Evolutionary conservation across 2,113 vertebrate species (phyloP), one percentile per base, ranked within the genome.

Genomic region (Elgaria multicarinata): DNA sequence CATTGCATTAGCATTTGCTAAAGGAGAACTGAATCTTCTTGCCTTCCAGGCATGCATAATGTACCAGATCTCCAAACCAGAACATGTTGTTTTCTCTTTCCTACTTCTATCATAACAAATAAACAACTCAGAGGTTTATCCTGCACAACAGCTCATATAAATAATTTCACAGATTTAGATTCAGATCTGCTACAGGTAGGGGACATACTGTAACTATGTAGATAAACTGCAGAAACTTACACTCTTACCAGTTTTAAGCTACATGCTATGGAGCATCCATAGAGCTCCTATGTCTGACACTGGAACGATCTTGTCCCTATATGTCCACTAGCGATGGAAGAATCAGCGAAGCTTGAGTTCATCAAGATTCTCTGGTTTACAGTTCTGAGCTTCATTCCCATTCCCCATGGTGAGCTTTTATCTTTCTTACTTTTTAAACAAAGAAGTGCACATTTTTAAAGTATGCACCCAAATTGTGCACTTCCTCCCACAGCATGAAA

Each of bases 131-230:
- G 26, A 82, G 50, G 12, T 58, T 83, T 44, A 39, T n/a, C 55
- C 42, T 46, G 58, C 44, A 66, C 28, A 36, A 81, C 50, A 81
- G 28, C 44, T 66, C 33, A 50, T 28, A 74, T 50, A 76, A 89
- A 89, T 89, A 83, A 76, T 66, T 89, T 39, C 53, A 74, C 53
- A 53, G 36, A 64, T 83, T 89, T 83, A 66, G 31, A 50, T 66
- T 28, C 83, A 24, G 76, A 83, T 83, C 31, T 50, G 20, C 55
- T 89, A 71, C 46, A 42, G 33, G 24, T 24, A 44, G 6, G 71
- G n/a, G 7, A 83, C 26, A 66, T n/a, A 2, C n/a, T 82, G 80
- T 42, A 83, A 14, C 22, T 76, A 50, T 83, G 24, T 7, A 66
- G 58, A 66, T 10, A 16, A 6, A 36, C 26, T 64, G 6, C 31